Percentiles rank a stretch among this genome's conserved stretches.
Conservation (phyloP, 2,797 vertebrate species). For the Amphiprion clarkii region DNA sequence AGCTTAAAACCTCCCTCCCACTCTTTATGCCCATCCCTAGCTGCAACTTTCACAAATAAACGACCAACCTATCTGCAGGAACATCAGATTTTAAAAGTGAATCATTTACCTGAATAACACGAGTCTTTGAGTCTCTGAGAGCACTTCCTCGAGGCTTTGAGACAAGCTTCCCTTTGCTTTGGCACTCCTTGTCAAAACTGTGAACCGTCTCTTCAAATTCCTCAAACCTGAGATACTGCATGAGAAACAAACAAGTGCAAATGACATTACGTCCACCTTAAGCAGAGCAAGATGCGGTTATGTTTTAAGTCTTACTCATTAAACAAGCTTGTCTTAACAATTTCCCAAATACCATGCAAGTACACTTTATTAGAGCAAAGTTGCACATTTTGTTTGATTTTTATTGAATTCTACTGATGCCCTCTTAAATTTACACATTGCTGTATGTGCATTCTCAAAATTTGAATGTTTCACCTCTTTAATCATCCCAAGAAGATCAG, state of each 20-base stretch:
- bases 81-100: background rate
- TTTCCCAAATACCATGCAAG: background rate
- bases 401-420: background rate
- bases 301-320: background rate
- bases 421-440: background rate
- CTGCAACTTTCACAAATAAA: constrained; percentile 3
- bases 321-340: background rate
- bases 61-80: background rate
- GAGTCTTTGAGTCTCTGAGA: constrained; percentile 81
- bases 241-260: constrained; percentile 22
- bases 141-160: constrained; percentile 80
- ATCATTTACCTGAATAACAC: constrained; percentile 87
- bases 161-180: constrained; percentile 90
- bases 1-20: background rate
- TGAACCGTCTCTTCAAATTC: constrained; percentile 92
- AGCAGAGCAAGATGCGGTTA: background rate
- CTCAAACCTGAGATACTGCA: constrained; percentile 92
- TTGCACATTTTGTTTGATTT: background rate
- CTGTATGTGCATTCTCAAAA: background rate
- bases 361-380: too few species aligned
- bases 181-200: constrained; percentile 93
- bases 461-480: constrained; percentile 87
- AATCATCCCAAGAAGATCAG: constrained; percentile 92
- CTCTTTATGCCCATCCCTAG: background rate
- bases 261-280: background rate